Evolutionary conservation across 2,888 invertebrate genomes (phyloP), one percentile per base, ranked within the genome.

Genomic region (Toxonevra muliebris): DNA sequence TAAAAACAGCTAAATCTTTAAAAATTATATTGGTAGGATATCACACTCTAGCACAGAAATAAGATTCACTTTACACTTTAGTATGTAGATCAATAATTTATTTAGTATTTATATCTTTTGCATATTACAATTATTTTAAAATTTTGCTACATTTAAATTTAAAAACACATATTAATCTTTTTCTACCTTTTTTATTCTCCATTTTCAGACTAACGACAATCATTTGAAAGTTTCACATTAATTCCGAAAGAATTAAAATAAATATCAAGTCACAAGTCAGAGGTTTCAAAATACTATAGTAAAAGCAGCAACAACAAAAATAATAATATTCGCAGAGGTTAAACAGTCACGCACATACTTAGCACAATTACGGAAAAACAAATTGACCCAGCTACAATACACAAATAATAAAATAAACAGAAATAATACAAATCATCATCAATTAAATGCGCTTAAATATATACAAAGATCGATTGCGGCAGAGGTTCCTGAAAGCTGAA

Each of bases 191-290:
- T 30, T 7, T 30, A 2, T 30, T 30, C 7, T 30, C 30, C 7
- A 30, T 17, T 65, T 72, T 60, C 66, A 67, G 58, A 70, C 57
- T 61, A 54, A 63, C 66, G 69, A 72, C 69, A 72, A 74, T 73
- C 71, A 72, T 66, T 68, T 64, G 40, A 62, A 60, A 64, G 54
- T 67, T 65, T 65, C 69, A 67, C 61, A 60, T 63, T 58, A 53
- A 66, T 45, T 55, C 60, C 63, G 55, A 30, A 30, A 7, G 30
- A 30, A 30, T 30, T n/a, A 30, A 30, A 30, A 30, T 30, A 30
- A 30, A 30, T 30, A 30, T 30, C 30, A 7, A 7, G 30, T 30
- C 30, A 42, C 59, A 59, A 19, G 60, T 60, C 60, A 60, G 50
- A 15, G 60, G 60, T 60, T 60, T 60, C 60, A 60, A 19, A 60